Base-by-base conservation (phyloP, 2,888 invertebrate genomes). In the Phymatocera aterrima region DNA sequence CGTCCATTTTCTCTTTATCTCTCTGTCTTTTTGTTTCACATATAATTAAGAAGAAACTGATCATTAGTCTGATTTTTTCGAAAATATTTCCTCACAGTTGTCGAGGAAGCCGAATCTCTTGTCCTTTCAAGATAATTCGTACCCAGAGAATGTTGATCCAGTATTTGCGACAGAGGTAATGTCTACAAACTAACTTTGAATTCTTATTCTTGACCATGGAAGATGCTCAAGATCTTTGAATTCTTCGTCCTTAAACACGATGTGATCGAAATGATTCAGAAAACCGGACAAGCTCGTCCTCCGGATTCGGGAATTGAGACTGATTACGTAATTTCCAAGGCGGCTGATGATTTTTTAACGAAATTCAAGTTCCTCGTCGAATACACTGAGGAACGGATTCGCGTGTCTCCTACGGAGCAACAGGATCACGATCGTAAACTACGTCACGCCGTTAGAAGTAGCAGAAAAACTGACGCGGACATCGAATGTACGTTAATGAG, bases 401-500 rank as follows among this genome's bases (percentile, higher is more conserved):
- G 21, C 0, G 10, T 75, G 10, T 57, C 75, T 15, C 75, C 75
- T 5, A 18, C 4, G 1, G 40, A 75, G 57, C 60, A 46, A 8
- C 75, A 75, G 40, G 60, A 60, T 43, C 28, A 28, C 12, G 57
- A 57, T 18, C 18, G 37, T 2, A 57, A 60, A 24, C 24, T 75
- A 60, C 75, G 75, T 6, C 37, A 60, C 21, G 54, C 75, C 10
- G n/a, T 28, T 15, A 75, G 75, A n/a, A 75, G 37, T 31, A 57
- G 75, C 43, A 28, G n/a, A 15, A 75, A n/a, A n/a, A 57, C 57
- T 28, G 75, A 75, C 6, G 24, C 40, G 57, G 75, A 75, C 2
- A 60, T 60, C 10, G 60, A 75, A 75, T 21, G 75, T 75, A 75
- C n/a, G 8, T 1, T 70, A 2, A 31, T 0, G 15, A 15, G 3